Conservation (phyloP, 1,140 invertebrate genomes). For the Branchinecta lindahli region DNA sequence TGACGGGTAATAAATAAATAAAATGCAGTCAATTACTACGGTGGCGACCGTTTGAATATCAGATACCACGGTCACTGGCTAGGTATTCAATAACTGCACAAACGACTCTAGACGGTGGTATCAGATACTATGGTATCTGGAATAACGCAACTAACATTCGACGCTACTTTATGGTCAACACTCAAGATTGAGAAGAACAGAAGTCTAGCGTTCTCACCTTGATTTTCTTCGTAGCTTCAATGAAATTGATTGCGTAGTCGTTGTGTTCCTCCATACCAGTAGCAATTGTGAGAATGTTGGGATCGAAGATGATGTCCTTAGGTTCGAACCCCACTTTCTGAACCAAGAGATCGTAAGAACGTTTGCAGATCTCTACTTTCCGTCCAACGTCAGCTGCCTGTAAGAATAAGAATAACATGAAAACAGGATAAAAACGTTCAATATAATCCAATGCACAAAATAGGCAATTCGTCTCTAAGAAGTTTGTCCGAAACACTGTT, state of each 20-base stretch:
- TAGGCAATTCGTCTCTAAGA: too few species aligned
- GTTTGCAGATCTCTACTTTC: constrained; percentile 41
- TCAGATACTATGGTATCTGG: too few species aligned
- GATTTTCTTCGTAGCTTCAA: constrained; percentile 38
- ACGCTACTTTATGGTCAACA: too few species aligned
- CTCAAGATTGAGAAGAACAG: too few species aligned
- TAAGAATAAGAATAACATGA: constrained; percentile 14
- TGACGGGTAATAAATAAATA: too few species aligned
- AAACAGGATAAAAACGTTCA: constrained; percentile 29
- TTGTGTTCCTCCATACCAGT: constrained; percentile 48
- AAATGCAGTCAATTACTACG: too few species aligned
- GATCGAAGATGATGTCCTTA: constrained; percentile 48
- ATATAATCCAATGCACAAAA: constrained; percentile 33
- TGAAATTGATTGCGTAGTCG: constrained; percentile 40
- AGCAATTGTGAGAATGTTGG: constrained; percentile 46
- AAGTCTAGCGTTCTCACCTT: constrained; percentile 29
- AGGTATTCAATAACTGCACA: too few species aligned
- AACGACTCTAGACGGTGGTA: too few species aligned
- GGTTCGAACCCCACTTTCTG: constrained; percentile 40
- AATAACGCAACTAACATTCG: too few species aligned
- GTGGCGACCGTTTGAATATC: too few species aligned
- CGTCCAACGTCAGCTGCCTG: constrained; percentile 36
- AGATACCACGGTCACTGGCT: too few species aligned
- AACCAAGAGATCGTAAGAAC: constrained; percentile 39
- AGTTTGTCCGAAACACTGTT: too few species aligned